phyloP scores from a whole-genome alignment of 2,888 invertebrate genomes.

The Cephus spinipes region DNA sequence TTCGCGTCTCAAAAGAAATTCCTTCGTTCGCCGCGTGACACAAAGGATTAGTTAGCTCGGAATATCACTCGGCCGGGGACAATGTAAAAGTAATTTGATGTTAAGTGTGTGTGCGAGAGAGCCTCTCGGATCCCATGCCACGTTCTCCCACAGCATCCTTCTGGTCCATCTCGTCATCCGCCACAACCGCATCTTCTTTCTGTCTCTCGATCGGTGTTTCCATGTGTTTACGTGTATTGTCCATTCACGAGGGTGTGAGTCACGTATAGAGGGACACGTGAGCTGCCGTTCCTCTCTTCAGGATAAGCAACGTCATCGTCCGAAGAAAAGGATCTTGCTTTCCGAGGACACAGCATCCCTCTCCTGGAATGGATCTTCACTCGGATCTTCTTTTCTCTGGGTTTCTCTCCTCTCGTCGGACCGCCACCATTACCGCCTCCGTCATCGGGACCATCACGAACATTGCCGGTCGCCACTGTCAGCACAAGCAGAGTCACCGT shows the following conservation, averaged over 20 bases:
- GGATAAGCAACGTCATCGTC: conserved; percentile 29
- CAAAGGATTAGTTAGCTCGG: conserved; percentile 23
- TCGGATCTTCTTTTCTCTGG: conserved; percentile 8
- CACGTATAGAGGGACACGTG: conserved; percentile 23
- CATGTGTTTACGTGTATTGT: background rate
- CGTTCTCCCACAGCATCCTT: background rate
- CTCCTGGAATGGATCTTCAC: conserved; percentile 20
- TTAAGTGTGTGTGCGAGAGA: conserved; percentile 9
- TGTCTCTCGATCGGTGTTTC: background rate
- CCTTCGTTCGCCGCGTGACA: conserved; percentile 20
- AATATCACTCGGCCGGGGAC: conserved; percentile 28
- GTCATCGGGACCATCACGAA: background rate
- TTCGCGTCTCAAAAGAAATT: conserved; percentile 29
- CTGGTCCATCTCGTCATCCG: background rate
- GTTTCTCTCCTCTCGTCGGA: background rate
- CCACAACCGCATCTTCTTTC: background rate
- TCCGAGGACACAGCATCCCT: conserved; percentile 20
- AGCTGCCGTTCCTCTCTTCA: conserved; percentile 10
- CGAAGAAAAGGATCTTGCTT: conserved; percentile 30
- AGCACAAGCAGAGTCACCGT: background rate
- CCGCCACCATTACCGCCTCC: background rate
- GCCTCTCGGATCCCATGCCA: conserved; percentile 6
- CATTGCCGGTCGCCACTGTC: background rate
- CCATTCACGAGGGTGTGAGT: background rate
- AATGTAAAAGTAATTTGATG: conserved; percentile 40